phyloP scores from a whole-genome alignment of 2,113 vertebrate species.

The Saccopteryx leptura region DNA sequence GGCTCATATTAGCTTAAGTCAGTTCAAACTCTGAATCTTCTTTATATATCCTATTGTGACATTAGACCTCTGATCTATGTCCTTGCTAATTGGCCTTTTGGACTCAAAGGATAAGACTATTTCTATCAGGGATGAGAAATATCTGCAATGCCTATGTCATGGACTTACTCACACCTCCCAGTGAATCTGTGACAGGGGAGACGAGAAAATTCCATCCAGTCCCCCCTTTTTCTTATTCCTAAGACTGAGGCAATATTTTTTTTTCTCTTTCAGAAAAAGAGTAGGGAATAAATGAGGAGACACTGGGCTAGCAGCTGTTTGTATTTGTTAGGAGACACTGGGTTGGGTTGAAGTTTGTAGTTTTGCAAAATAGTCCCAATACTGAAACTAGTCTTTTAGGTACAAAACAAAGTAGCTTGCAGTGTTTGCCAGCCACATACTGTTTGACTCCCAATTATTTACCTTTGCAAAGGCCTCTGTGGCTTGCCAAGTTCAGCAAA shows the following conservation, averaged over 20 bases:
- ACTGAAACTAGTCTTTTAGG: conserved; percentile 8
- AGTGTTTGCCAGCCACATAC: not conserved
- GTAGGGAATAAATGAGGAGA: not conserved
- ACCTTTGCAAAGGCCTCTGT: not conserved
- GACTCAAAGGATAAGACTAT: not conserved
- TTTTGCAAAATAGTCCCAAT: not conserved
- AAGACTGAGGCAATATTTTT: not conserved
- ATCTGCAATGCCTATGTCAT: not conserved
- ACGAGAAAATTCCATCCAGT: no score
- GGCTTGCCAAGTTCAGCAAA: conserved; percentile 38
- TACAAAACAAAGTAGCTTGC: not conserved
- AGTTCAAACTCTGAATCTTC: not conserved
- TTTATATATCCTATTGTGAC: not conserved
- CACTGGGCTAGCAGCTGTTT: not conserved
- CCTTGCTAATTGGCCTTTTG: conserved; percentile 39
- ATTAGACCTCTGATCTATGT: not conserved
- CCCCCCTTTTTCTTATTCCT: not conserved
- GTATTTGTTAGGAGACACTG: not conserved
- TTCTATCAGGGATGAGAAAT: conserved; percentile 1
- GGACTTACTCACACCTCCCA: not conserved
- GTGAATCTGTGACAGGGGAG: no score
- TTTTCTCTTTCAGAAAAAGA: conserved; percentile 27
- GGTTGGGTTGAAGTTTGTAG: not conserved
- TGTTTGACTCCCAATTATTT: not conserved
- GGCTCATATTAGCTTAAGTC: not conserved